These are phyloP conservation scores for Holocentrus rufus DNA, from an alignment of 2,797 vertebrate genomes.

Conservation along the genomic window DNA sequence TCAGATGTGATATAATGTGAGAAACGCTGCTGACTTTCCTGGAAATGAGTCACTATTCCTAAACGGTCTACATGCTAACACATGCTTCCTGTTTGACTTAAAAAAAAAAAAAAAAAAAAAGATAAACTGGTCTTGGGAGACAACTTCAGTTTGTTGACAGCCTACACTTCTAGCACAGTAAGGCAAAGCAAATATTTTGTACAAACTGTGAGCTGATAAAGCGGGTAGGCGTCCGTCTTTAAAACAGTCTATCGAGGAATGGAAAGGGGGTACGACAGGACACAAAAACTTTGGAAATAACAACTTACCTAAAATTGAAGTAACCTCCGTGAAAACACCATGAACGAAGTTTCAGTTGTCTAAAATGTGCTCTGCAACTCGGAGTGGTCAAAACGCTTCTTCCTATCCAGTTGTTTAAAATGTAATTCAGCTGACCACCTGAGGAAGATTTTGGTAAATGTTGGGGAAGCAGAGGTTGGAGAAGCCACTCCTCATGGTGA, in stretches of 20 bases:
- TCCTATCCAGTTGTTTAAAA: slow-evolving; percentile 21
- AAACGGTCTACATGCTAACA: not conserved
- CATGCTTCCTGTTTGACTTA: not conserved
- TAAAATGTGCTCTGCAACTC: not conserved
- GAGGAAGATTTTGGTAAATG: slow-evolving; percentile 20
- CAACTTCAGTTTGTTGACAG: too few relatives aligned
- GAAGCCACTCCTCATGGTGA: slow-evolving; percentile 64
- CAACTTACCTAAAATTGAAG: slow-evolving; percentile 58
- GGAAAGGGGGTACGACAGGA: not conserved
- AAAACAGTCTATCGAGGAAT: too few relatives aligned
- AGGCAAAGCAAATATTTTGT: too few relatives aligned
- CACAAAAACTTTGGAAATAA: slow-evolving; percentile 16
- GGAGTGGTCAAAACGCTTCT: not conserved
- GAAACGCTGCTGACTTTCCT: not conserved
- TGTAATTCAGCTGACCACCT: slow-evolving; percentile 27
- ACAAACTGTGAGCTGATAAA: too few relatives aligned
- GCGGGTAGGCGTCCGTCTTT: too few relatives aligned
- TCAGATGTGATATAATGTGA: not conserved
- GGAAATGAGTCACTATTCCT: not conserved
- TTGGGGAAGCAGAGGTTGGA: slow-evolving; percentile 31
- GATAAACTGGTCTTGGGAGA: too few relatives aligned
- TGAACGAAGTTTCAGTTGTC: slow-evolving; percentile 15
- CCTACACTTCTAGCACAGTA: too few relatives aligned
- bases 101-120: too few relatives aligned
- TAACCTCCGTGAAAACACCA: slow-evolving; percentile 11